These are phyloP conservation scores for Scomberomorus guttatus DNA, from an alignment of 2,797 vertebrate genomes.

Conservation along the genomic window DNA sequence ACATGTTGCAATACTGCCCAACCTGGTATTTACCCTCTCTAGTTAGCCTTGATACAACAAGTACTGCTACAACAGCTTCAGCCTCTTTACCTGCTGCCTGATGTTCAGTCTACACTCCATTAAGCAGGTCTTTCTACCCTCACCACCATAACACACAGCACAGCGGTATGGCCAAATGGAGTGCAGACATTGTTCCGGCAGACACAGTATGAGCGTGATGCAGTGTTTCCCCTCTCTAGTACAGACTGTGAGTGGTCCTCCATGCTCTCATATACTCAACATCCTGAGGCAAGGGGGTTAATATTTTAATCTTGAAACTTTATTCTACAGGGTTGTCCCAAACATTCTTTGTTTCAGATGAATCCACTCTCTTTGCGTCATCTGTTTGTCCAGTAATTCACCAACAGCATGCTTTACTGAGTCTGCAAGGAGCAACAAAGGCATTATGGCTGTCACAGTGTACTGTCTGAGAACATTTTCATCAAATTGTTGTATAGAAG, in stretches of 20 bases:
- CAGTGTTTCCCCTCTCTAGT: background rate
- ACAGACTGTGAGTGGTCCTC: background rate
- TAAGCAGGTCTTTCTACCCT: slow-evolving; percentile 10
- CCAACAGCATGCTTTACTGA: background rate
- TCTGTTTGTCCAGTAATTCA: slow-evolving; percentile 11
- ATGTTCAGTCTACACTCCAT: slow-evolving; percentile 13
- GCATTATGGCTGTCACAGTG: background rate
- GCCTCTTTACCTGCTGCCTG: slow-evolving; percentile 11
- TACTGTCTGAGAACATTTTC: slow-evolving; percentile 18
- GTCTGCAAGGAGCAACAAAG: background rate
- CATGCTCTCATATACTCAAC: background rate
- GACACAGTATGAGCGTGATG: background rate
- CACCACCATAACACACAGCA: slow-evolving; percentile 7
- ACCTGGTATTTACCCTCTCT: background rate
- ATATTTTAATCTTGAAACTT: slow-evolving; percentile 39
- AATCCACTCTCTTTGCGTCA: slow-evolving; percentile 9
- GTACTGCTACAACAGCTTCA: slow-evolving; percentile 12
- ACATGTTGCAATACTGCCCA: background rate
- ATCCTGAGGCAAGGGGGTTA: slow-evolving; percentile 30
- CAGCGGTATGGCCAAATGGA: background rate
- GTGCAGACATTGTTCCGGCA: background rate
- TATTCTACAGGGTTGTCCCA: background rate
- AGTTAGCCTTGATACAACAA: background rate
- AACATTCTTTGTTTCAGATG: background rate
- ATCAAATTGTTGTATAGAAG: slow-evolving; percentile 4